A percentile compares a stretch with the other conserved stretches of the same genome.
phyloP scores from a whole-genome alignment of 2,113 vertebrate genomes.

The Falco punctatus region DNA sequence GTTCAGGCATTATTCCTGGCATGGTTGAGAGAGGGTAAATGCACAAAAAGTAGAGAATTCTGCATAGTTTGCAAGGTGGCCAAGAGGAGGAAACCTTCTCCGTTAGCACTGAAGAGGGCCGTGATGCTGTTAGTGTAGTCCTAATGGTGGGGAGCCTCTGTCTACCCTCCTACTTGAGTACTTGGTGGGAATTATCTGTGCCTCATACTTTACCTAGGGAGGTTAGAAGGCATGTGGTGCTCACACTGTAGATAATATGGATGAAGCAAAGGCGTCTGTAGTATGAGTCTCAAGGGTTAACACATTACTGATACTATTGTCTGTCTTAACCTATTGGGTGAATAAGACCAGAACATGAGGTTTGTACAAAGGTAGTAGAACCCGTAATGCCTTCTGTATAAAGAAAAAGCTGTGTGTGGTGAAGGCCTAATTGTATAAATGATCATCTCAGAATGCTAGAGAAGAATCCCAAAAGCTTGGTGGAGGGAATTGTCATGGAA shows the following conservation, averaged over 20 bases:
- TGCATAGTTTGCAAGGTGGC: background rate
- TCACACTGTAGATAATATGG: background rate
- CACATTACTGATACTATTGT: background rate
- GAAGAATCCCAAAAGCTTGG: background rate
- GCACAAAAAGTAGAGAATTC: background rate
- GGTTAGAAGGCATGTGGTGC: background rate
- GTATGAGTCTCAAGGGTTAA: background rate
- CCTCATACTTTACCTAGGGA: background rate
- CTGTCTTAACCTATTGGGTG: background rate
- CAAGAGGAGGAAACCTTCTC: background rate
- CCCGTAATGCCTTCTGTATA: background rate
- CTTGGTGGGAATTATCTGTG: background rate
- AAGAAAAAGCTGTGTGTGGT: background rate
- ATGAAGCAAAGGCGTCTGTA: background rate
- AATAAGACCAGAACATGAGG: background rate
- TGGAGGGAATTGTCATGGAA: background rate
- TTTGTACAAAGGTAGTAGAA: background rate
- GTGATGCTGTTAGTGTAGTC: background rate
- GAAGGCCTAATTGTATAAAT: background rate
- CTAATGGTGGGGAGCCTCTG: background rate
- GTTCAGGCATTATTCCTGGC: background rate
- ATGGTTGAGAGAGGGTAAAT: background rate
- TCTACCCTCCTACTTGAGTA: background rate
- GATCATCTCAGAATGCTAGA: background rate
- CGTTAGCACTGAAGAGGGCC: background rate